Percentiles rank a stretch among this genome's conserved stretches.
phyloP scores from a whole-genome alignment of 2,888 invertebrate species.

The Lysandra bellargus region DNA sequence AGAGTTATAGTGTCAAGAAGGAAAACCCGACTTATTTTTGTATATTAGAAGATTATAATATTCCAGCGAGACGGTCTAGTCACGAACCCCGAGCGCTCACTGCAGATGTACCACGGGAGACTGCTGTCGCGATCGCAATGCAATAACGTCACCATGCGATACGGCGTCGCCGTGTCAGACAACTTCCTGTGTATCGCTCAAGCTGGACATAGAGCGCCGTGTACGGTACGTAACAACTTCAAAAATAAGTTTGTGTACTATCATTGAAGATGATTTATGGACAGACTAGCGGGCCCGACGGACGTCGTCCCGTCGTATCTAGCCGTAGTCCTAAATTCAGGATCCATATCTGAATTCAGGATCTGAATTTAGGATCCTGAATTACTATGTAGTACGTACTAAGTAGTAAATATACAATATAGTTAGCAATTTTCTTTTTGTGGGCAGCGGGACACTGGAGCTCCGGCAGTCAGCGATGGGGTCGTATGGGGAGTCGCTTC shows the following conservation, averaged over 20 bases:
- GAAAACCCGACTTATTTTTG: too few relatives aligned
- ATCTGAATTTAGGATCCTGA: too few relatives aligned
- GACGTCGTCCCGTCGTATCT: too few relatives aligned
- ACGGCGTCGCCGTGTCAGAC: conserved; percentile 56
- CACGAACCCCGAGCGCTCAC: conserved; percentile 43
- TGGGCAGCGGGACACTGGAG: conserved; percentile 68
- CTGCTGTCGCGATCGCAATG: conserved; percentile 55
- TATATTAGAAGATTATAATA: neutral
- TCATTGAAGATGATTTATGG: neutral
- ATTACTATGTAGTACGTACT: too few relatives aligned
- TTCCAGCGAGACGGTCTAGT: conserved; percentile 65
- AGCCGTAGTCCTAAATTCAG: too few relatives aligned
- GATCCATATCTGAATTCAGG: too few relatives aligned
- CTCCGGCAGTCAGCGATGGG: conserved; percentile 72
- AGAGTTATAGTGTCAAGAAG: too few relatives aligned
- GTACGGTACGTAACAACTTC: conserved; percentile 57
- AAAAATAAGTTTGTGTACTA: neutral
- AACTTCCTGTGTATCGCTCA: conserved; percentile 69
- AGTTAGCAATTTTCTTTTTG: neutral
- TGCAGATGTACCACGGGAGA: conserved; percentile 61
- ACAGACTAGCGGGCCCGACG: too few relatives aligned
- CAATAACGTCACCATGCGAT: conserved; percentile 63
- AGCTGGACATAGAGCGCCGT: conserved; percentile 59
- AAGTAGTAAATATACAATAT: neutral
- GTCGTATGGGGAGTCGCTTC: conserved; percentile 72